Evolutionary conservation across 2,888 invertebrate genomes (phyloP).

Genomic region (Prenolepis imparis): DNA sequence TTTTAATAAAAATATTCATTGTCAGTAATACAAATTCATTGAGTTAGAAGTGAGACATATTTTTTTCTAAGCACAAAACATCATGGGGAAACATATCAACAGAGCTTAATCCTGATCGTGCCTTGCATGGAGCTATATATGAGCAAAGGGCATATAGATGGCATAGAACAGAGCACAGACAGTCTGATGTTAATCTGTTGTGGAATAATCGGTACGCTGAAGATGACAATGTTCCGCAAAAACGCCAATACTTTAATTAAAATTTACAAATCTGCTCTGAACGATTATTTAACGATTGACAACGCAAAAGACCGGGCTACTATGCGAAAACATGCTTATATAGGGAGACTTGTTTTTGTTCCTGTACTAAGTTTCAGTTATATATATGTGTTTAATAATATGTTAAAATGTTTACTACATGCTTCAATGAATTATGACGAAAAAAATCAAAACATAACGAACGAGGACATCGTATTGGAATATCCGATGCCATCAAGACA

Average conservation of each 20-base stretch:
- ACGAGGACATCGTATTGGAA: not conserved
- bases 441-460: not conserved
- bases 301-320: not conserved
- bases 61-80: constrained; percentile 28
- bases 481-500: constrained; percentile 42
- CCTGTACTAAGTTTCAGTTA: constrained; percentile 15
- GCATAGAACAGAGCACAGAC: constrained; percentile 32
- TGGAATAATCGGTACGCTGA: constrained; percentile 32
- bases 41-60: constrained; percentile 10
- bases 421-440: not conserved
- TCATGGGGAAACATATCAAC: not conserved
- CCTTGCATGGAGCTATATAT: constrained; percentile 32
- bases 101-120: constrained; percentile 37
- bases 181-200: constrained; percentile 38
- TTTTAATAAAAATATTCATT: not conserved
- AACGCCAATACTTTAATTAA: constrained; percentile 29
- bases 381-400: not conserved
- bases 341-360: constrained; percentile 37
- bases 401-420: not conserved
- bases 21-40: not conserved
- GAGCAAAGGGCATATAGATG: constrained; percentile 10
- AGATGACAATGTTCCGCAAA: constrained; percentile 24
- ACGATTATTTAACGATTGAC: constrained; percentile 43
- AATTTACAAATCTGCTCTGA: constrained; percentile 34
- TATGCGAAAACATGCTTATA: constrained; percentile 45